Evolutionary conservation across 2,113 vertebrate genomes (phyloP), one percentile per base, ranked within the genome.

Genomic region (Casuarius casuarius): DNA sequence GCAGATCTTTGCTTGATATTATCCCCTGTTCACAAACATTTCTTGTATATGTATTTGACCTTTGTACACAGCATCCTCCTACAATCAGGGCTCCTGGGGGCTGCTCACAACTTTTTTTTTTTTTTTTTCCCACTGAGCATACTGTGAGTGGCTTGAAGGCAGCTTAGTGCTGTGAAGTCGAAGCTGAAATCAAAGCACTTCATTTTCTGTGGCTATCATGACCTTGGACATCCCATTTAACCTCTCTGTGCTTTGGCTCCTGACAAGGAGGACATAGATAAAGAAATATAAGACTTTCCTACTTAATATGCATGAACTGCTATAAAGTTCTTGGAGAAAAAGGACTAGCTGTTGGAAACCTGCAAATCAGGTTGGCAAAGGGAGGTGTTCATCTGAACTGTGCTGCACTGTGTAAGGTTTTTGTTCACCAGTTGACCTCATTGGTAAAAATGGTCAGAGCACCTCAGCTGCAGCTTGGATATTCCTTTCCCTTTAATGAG

Each of bases 11-110:
- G 7, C 76, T 59, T 89, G 73, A 48, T 40, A 51, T 77, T 0
- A 5, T 51, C 44, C 63, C 35, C 79, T 66, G 49, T 46, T 51
- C 52, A 29, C 56, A 23, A 44, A 68, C 6, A 8, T 28, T 82
- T 18, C 1, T 76, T 28, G 7, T 58, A 0, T 6, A 1, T 17
- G 22, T 76, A 9, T n/a, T 71, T 52, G 40, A 7, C 40, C 40
- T 26, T 79, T 85, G 25, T 7, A 9, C 3, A 6, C 4, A 0
- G 18, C 52, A 62, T 3, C 1, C 11, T n/a, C 6, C 16, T 23
- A 35, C 10, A 71, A 68, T 44, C n/a, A 61, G 42, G 87, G 31
- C 44, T 83, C 58, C 75, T 92, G 52, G 7, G 71, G 21, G 82
- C 9, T 56, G 78, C 17, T 79, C 12, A 3, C 14, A 42, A 40